Conservation (phyloP, 2,113 vertebrate genomes). For the Mastomys coucha region DNA sequence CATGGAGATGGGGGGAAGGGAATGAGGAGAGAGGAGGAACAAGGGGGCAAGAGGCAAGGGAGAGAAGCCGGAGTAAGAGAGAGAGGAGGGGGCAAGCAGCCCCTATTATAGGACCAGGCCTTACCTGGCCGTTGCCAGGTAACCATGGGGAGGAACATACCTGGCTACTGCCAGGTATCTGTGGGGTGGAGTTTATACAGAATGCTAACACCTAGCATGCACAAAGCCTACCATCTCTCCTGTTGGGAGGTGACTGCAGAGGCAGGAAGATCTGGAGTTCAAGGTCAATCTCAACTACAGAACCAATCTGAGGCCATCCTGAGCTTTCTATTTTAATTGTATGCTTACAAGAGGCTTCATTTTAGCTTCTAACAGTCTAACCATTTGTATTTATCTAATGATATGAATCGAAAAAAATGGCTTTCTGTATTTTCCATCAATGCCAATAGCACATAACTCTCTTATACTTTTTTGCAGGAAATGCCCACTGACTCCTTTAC, state of each 20-base stretch:
- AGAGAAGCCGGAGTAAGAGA: too few relatives aligned
- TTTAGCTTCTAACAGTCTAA: not conserved
- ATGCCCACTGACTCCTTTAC: not conserved
- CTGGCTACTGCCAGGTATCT: too few relatives aligned
- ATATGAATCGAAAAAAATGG: not conserved
- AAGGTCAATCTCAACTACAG: not conserved
- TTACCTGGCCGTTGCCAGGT: too few relatives aligned
- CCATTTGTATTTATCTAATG: conserved; percentile 17
- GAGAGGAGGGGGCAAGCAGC: too few relatives aligned
- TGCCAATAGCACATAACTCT: not conserved
- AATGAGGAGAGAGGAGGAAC: too few relatives aligned
- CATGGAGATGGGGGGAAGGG: too few relatives aligned
- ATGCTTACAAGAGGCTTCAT: not conserved
- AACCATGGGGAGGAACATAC: too few relatives aligned
- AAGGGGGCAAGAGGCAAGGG: too few relatives aligned
- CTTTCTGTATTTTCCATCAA: not conserved
- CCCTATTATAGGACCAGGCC: too few relatives aligned
- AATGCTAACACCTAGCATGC: too few relatives aligned
- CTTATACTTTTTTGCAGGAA: too few relatives aligned
- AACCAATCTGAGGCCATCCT: not conserved
- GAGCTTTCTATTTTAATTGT: not conserved
- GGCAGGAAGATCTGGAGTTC: not conserved
- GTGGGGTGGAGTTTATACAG: too few relatives aligned
- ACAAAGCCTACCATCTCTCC: not conserved
- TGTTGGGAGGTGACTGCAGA: not conserved